Evolutionary conservation across 2,113 vertebrate genomes (phyloP).

Genomic region (Alethe diademata): DNA sequence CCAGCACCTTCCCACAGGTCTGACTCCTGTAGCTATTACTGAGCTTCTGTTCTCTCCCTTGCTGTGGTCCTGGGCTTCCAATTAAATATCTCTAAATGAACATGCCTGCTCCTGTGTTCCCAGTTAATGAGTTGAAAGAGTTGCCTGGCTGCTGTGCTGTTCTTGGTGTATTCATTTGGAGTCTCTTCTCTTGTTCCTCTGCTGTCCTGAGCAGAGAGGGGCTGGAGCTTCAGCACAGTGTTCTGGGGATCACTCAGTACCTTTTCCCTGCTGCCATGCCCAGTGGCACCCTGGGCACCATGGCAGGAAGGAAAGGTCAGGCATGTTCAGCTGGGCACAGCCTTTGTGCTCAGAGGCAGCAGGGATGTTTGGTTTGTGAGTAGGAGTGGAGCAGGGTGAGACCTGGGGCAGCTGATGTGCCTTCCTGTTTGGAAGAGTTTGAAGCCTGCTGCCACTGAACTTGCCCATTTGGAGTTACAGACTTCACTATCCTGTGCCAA

Average conservation of each 20-base stretch:
- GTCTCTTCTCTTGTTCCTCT: background rate
- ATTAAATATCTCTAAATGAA: background rate
- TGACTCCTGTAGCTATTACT: background rate
- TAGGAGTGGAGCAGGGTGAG: background rate
- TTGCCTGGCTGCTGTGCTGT: background rate
- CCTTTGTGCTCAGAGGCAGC: background rate
- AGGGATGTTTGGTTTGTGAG: background rate
- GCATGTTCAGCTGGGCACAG: background rate
- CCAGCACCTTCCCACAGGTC: background rate
- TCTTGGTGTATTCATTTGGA: background rate
- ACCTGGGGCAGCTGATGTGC: background rate
- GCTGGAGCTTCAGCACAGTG: background rate
- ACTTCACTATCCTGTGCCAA: background rate
- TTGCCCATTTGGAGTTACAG: background rate
- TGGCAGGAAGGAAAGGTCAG: background rate
- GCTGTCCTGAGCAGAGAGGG: background rate
- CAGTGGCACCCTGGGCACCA: background rate
- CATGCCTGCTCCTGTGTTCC: background rate
- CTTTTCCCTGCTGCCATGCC: background rate
- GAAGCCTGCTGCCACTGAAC: background rate
- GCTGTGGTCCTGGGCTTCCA: background rate
- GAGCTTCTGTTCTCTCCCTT: background rate
- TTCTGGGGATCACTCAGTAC: background rate
- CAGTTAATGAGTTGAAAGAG: background rate
- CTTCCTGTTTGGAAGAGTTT: background rate